Evolutionary conservation across 2,113 vertebrate species (phyloP), one percentile per base, ranked within the genome.

Genomic region (Psophia crepitans): DNA sequence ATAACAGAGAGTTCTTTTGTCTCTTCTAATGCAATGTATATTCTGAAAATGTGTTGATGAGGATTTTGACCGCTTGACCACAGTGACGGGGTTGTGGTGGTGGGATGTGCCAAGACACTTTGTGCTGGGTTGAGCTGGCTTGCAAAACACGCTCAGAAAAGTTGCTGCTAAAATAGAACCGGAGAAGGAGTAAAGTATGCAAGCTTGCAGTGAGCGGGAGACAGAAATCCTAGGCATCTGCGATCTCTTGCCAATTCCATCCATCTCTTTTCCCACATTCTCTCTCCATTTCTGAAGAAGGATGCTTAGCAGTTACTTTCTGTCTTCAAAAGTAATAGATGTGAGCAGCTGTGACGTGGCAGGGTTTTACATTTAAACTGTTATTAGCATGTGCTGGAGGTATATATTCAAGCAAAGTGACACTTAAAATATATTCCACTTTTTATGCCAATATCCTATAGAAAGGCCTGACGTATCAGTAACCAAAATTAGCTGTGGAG

Each of bases 311-410:
- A 91, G 78, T 93, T 96, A 79, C 44, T 87, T 95, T 89, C 84
- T 53, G 49, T 94, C 87, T 95, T 94, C 5, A 33, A 57, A 90
- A 88, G 79, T 94, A 94, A 91, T 95, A 74, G 81, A 96, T 88
- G 58, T 83, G 82, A 96, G 77, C 87, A 94, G 93, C 91, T 97
- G 87, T 95, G 77, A 93, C 46, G 44, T 86, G 82, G 89, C 66
- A 85, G 41, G 69, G 70, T 68, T 95, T 94, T 95, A 63, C 28
- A 57, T 87, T 85, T 76, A 86, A 88, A 73, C 90, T 89, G 89
- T 93, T 97, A 96, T 91, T 96, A 97, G 87, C 82, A 61, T 90
- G 63, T 88, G 82, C 63, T 91, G 64, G 56, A 93, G 95, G 61
- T 69, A 63, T 1, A 76, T 76, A 88, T 80, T 94, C 57, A 91